phyloP scores from a whole-genome alignment of 2,888 invertebrate genomes.

The Spodoptera littoralis region DNA sequence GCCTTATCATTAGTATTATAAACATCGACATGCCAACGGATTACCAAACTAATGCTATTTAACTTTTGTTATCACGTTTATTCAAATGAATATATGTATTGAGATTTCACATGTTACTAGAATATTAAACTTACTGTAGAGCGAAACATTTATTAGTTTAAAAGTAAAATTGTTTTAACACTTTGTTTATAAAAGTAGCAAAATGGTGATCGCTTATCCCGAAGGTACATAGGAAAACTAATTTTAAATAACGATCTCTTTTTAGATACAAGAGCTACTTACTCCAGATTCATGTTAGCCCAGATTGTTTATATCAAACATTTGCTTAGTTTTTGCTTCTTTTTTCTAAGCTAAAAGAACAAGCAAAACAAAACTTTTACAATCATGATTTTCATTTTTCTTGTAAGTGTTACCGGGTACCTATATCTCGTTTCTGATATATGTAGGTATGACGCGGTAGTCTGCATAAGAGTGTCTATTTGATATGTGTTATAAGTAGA shows the following conservation, averaged over 20 bases:
- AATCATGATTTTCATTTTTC: too few species aligned
- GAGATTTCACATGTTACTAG: not conserved
- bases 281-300: too few species aligned
- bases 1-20: conserved; percentile 18
- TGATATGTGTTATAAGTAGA: too few species aligned
- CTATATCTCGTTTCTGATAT: too few species aligned
- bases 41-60: conserved; percentile 17
- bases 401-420: too few species aligned
- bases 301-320: too few species aligned
- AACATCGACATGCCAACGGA: conserved; percentile 18
- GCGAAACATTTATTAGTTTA: conserved; percentile 35
- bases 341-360: too few species aligned
- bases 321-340: too few species aligned
- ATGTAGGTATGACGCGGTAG: too few species aligned
- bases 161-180: conserved; percentile 31
- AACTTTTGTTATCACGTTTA: conserved; percentile 23
- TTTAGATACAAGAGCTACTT: too few species aligned
- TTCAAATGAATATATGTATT: conserved; percentile 4
- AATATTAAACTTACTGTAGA: conserved; percentile 20
- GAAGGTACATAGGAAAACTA: conserved; percentile 6
- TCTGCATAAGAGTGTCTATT: too few species aligned
- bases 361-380: too few species aligned
- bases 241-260: conserved; percentile 9
- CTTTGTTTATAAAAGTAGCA: conserved; percentile 31
- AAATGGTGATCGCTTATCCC: conserved; percentile 13